Conservation (phyloP, 1,140 invertebrate species). For the Zaprionus capensis region DNA sequence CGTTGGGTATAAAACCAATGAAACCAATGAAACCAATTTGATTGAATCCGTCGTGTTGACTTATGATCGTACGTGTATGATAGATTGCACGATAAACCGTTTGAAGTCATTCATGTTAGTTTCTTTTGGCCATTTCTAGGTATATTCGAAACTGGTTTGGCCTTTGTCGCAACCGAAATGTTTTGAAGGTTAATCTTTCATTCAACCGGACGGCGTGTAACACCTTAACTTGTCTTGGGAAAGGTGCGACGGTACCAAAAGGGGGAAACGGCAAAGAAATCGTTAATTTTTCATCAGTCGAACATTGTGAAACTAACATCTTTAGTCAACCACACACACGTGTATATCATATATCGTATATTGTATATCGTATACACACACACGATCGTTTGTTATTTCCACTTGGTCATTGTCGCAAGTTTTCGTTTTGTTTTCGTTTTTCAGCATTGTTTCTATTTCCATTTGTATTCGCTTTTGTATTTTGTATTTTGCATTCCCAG, state of each 20-base stretch:
- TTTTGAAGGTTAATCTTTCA: constrained; percentile 74
- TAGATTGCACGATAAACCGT: neutral
- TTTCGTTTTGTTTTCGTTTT: neutral
- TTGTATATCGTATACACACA: neutral
- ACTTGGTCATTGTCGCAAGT: constrained; percentile 5
- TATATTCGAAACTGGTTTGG: constrained; percentile 44
- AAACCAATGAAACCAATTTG: neutral
- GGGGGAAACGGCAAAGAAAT: constrained; percentile 3
- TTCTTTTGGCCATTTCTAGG: constrained; percentile 25
- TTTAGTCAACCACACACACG: constrained; percentile 4
- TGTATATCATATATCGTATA: neutral
- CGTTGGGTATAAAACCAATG: neutral
- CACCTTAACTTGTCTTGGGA: constrained; percentile 1
- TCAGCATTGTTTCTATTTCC: neutral
- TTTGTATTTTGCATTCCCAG: constrained; percentile 5
- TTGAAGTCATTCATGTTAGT: constrained; percentile 4
- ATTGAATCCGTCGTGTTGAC: neutral
- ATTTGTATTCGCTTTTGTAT: constrained; percentile 2
- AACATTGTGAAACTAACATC: constrained; percentile 35
- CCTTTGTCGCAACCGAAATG: constrained; percentile 56
- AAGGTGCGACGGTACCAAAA: neutral
- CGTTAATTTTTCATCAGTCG: constrained; percentile 47
- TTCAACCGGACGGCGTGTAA: constrained; percentile 41
- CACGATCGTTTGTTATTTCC: neutral
- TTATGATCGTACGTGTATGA: neutral